Evolutionary conservation across 2,113 vertebrate genomes (phyloP).

Genomic region (Scytalopus superciliaris): DNA sequence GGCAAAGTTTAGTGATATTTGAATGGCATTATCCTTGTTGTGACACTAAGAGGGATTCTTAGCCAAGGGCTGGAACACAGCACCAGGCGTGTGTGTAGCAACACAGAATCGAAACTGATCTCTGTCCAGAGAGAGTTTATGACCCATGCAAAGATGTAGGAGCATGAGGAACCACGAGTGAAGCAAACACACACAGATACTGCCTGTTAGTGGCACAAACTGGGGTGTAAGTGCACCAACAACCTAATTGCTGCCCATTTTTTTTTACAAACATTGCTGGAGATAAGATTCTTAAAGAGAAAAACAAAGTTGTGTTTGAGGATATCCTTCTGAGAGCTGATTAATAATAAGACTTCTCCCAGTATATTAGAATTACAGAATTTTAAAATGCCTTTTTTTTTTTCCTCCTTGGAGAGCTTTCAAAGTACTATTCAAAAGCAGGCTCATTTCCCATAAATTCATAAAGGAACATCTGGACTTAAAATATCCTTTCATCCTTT

Average conservation of each 20-base stretch:
- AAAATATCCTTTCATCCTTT: constrained; percentile 55
- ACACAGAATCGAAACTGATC: not conserved
- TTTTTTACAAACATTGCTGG: not conserved
- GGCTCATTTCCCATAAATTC: constrained; percentile 23
- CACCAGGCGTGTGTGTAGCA: rapidly evolving
- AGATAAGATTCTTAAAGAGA: not conserved
- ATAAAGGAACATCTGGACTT: constrained; percentile 52
- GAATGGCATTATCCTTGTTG: not conserved
- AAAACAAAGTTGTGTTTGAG: not conserved
- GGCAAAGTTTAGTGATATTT: not conserved
- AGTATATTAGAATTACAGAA: not conserved
- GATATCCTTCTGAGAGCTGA: not conserved
- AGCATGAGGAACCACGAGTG: not conserved
- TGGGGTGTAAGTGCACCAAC: not conserved
- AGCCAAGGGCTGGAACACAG: not conserved
- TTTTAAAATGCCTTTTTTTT: not conserved
- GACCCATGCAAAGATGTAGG: not conserved
- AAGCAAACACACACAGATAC: not conserved
- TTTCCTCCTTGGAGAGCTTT: constrained; percentile 24
- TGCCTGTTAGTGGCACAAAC: not conserved
- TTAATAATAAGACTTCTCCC: constrained; percentile 5
- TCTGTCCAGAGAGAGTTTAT: not conserved
- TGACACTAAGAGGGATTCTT: not conserved
- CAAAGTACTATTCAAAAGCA: constrained; percentile 45
- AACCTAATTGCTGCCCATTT: not conserved